These are phyloP conservation scores for Drepana arcuata DNA, from an alignment of 1,140 invertebrate genomes.

Conservation along the genomic window DNA sequence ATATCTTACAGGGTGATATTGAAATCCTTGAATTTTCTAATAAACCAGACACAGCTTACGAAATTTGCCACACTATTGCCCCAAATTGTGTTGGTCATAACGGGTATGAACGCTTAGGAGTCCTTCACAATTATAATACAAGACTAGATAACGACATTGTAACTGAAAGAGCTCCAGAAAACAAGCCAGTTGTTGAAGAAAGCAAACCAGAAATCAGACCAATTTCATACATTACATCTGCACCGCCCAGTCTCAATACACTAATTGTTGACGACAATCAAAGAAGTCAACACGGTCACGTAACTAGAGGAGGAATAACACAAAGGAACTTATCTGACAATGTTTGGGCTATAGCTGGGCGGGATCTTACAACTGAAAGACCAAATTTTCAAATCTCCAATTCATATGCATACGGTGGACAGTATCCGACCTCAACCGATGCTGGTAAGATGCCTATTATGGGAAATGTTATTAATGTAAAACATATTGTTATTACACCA, in stretches of 20 bases:
- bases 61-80: constrained; percentile 79
- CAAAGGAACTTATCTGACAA: constrained; percentile 30
- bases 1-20: constrained; percentile 80
- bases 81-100: constrained; percentile 73
- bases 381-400: constrained; percentile 29
- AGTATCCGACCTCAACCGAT: constrained; percentile 36
- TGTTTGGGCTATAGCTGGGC: constrained; percentile 16
- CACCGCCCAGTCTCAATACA: constrained; percentile 5
- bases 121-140: no score
- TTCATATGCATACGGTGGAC: constrained; percentile 20
- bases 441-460: constrained; percentile 25
- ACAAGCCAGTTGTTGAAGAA: no score
- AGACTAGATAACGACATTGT: no score
- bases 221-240: constrained; percentile 1
- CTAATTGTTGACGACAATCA: constrained; percentile 7
- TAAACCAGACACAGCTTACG: constrained; percentile 84
- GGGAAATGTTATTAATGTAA: no score
- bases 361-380: constrained; percentile 26
- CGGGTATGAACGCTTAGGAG: no score
- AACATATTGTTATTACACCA: no score
- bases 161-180: no score
- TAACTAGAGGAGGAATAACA: constrained; percentile 15
- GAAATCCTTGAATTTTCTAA: constrained; percentile 82
- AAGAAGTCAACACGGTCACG: constrained; percentile 7
- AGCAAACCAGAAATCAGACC: constrained; percentile 4